Evolutionary conservation across 1,140 invertebrate species (phyloP).

Genomic region (Cardiocondyla obscurior): DNA sequence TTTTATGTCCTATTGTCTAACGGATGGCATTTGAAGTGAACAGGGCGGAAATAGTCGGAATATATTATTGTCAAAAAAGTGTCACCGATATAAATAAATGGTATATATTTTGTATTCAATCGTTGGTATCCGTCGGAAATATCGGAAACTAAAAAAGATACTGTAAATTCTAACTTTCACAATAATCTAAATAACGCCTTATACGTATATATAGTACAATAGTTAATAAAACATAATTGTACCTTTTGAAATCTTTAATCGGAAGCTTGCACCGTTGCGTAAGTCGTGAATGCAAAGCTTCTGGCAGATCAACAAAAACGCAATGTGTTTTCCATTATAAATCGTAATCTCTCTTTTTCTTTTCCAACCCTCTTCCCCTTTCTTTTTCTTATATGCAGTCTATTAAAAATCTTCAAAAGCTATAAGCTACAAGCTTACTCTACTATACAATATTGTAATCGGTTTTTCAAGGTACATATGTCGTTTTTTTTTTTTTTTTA

Average conservation of each 20-base stretch:
- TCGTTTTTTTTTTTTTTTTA: constrained; percentile 15
- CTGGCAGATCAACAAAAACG: constrained; percentile 30
- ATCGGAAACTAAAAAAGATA: constrained; percentile 17
- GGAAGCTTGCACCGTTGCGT: constrained; percentile 8
- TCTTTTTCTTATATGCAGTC: not conserved
- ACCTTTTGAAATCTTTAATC: constrained; percentile 1
- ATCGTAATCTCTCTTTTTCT: not conserved
- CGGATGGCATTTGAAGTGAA: constrained; percentile 12
- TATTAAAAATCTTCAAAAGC: constrained; percentile 36
- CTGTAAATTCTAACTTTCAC: constrained; percentile 24
- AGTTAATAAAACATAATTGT: not conserved
- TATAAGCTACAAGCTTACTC: constrained; percentile 38
- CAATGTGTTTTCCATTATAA: constrained; percentile 2
- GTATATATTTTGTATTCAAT: not conserved
- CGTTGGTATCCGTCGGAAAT: not conserved
- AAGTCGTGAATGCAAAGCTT: not conserved
- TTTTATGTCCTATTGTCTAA: constrained; percentile 9
- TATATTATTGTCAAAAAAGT: constrained; percentile 49
- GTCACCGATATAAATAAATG: constrained; percentile 18
- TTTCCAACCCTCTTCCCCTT: not conserved
- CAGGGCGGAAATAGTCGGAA: not conserved
- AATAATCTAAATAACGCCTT: constrained; percentile 28
- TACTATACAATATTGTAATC: constrained; percentile 52
- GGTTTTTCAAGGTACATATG: constrained; percentile 56
- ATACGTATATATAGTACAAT: not conserved